phyloP scores from a whole-genome alignment of 2,113 vertebrate species.

The Salvelinus namaycush region DNA sequence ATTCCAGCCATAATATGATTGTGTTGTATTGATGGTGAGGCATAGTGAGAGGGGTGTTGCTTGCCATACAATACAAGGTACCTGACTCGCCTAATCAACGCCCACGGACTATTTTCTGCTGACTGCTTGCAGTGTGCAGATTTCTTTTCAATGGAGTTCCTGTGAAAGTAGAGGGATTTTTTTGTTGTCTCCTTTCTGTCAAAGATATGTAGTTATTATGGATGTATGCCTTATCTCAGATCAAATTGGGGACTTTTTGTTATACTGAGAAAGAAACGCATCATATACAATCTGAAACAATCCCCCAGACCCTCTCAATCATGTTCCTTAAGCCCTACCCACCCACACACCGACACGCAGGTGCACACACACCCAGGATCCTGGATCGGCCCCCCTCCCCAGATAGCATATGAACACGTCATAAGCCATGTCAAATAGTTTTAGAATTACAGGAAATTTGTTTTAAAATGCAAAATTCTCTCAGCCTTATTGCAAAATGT shows the following conservation, averaged over 20 bases:
- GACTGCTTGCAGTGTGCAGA: slow-evolving; percentile 43
- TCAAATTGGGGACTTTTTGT: too few relatives aligned
- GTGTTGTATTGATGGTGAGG: slow-evolving; percentile 60
- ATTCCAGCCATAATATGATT: slow-evolving; percentile 43
- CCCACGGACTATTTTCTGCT: slow-evolving; percentile 63
- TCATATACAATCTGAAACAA: too few relatives aligned
- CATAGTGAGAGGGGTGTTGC: slow-evolving; percentile 46
- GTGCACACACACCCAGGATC: not conserved
- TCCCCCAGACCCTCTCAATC: not conserved
- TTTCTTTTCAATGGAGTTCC: slow-evolving; percentile 23
- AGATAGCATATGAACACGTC: too few relatives aligned
- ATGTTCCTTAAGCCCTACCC: not conserved
- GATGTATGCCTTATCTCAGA: too few relatives aligned
- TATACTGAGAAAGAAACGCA: too few relatives aligned
- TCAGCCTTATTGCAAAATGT: too few relatives aligned
- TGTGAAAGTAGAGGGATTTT: slow-evolving; percentile 14
- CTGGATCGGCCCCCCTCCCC: too few relatives aligned
- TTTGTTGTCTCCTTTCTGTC: too few relatives aligned
- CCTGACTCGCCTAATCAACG: slow-evolving; percentile 65
- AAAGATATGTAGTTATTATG: too few relatives aligned
- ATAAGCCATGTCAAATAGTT: too few relatives aligned
- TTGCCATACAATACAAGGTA: slow-evolving; percentile 59
- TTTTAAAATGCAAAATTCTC: too few relatives aligned
- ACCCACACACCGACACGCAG: not conserved
- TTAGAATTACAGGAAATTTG: too few relatives aligned